Conservation (phyloP, 2,797 vertebrate genomes). For the Sebastes oblongus region DNA sequence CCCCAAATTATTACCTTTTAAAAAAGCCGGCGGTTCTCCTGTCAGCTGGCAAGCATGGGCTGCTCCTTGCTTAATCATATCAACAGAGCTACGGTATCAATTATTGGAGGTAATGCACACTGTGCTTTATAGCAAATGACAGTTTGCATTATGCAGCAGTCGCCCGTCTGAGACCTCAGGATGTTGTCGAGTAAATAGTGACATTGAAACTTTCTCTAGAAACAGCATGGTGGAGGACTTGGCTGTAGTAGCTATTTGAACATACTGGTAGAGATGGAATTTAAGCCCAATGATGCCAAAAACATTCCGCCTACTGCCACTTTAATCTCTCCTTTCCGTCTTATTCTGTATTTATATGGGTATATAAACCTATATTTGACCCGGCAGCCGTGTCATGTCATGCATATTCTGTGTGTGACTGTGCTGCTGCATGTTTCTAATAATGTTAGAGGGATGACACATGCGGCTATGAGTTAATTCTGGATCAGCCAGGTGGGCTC, state of each 20-base stretch:
- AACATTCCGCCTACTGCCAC: too few species aligned
- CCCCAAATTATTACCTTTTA: constrained; percentile 24
- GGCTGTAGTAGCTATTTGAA: background rate
- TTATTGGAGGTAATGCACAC: background rate
- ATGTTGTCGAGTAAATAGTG: background rate
- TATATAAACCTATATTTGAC: background rate
- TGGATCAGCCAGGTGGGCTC: constrained; percentile 69
- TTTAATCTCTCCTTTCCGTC: background rate
- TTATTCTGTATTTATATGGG: background rate
- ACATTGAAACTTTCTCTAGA: background rate
- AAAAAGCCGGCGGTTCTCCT: background rate
- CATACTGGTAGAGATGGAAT: background rate
- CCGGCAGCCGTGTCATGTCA: background rate
- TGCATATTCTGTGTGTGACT: constrained; percentile 8
- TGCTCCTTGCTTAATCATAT: constrained; percentile 15
- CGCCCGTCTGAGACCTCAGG: background rate
- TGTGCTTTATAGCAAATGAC: constrained; percentile 10
- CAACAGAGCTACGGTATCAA: constrained; percentile 17
- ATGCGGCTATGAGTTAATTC: constrained; percentile 62
- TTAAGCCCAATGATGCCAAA: too few species aligned
- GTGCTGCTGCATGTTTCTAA: constrained; percentile 36
- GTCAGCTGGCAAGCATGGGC: background rate
- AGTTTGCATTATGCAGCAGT: background rate
- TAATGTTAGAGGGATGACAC: constrained; percentile 53
- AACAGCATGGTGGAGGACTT: background rate